Percentiles rank a stretch among this genome's conserved stretches.
phyloP scores from a whole-genome alignment of 2,888 invertebrate species.

The Tetanocera ferruginea region DNA sequence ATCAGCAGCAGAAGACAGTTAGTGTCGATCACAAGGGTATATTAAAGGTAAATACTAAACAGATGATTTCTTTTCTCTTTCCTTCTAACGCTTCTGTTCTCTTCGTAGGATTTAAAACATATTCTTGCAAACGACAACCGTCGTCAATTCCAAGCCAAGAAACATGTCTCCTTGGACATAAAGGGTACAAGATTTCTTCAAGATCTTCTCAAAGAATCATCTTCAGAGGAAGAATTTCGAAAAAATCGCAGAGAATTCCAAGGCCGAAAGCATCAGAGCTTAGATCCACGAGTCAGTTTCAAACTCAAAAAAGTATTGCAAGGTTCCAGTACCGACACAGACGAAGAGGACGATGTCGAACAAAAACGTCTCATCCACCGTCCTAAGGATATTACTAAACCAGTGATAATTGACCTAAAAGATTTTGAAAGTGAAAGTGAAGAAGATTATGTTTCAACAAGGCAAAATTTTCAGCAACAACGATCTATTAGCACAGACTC shows the following conservation, averaged over 20 bases:
- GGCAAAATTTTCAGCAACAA: conserved; percentile 75
- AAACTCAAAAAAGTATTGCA: conserved; percentile 68
- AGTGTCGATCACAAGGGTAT: conserved; percentile 70
- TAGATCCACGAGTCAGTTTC: conserved; percentile 69
- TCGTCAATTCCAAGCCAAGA: conserved; percentile 69
- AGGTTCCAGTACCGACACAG: conserved; percentile 66
- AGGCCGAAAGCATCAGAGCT: conserved; percentile 69
- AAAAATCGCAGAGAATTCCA: conserved; percentile 69
- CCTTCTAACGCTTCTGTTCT: neutral
- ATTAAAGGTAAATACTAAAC: conserved; percentile 58
- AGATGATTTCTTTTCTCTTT: neutral
- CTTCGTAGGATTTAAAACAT: conserved; percentile 63
- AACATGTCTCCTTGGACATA: conserved; percentile 69
- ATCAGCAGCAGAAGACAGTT: conserved; percentile 69
- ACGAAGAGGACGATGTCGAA: conserved; percentile 68
- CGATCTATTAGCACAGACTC: conserved; percentile 76
- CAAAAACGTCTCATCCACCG: conserved; percentile 68
- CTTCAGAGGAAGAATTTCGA: conserved; percentile 69
- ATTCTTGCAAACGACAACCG: conserved; percentile 68
- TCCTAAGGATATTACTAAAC: conserved; percentile 69
- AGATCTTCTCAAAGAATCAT: conserved; percentile 68
- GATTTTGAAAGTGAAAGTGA: conserved; percentile 69
- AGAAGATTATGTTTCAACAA: conserved; percentile 73
- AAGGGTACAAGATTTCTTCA: conserved; percentile 68
- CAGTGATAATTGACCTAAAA: conserved; percentile 69